These are phyloP conservation scores for Aldrovandia affinis DNA, from an alignment of 2,797 vertebrate species.

Conservation along the genomic window DNA sequence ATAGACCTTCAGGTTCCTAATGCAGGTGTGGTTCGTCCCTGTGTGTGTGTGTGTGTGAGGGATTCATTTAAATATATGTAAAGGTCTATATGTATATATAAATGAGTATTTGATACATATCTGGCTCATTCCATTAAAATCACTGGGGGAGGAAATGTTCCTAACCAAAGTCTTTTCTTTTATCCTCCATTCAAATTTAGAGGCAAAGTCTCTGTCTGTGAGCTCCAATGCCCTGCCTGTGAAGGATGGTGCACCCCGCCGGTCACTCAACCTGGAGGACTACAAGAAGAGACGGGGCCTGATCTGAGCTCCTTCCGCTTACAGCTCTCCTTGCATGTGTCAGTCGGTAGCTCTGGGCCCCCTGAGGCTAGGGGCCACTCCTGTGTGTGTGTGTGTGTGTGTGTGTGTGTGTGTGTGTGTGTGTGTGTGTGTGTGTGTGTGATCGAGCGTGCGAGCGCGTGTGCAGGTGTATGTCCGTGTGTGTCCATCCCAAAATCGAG, in stretches of 20 bases:
- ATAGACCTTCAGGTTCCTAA: constrained; percentile 98
- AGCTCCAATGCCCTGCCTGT: constrained; percentile 93
- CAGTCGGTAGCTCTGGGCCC: constrained; percentile 41
- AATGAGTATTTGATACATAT: background rate
- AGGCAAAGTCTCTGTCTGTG: constrained; percentile 95
- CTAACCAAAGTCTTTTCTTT: background rate
- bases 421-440: constrained; percentile 21
- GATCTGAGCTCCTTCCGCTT: constrained; percentile 81
- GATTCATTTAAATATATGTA: background rate
- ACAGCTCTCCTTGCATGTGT: constrained; percentile 82
- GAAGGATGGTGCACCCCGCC: constrained; percentile 94
- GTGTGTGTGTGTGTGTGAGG: background rate
- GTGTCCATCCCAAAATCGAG: constrained; percentile 65
- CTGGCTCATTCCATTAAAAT: background rate
- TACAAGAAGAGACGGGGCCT: constrained; percentile 99
- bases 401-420: constrained; percentile 36
- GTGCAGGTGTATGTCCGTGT: constrained; percentile 42
- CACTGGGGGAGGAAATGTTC: background rate
- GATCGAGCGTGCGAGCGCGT: constrained; percentile 5
- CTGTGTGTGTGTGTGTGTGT: constrained; percentile 39
- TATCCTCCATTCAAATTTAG: constrained; percentile 61
- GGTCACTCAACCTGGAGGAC: constrained; percentile 97
- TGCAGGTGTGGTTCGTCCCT: constrained; percentile 79
- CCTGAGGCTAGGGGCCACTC: constrained; percentile 38
- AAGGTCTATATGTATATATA: background rate